Conservation (phyloP, 2,888 invertebrate species). For the Gastracanthus pulcherrimus region DNA sequence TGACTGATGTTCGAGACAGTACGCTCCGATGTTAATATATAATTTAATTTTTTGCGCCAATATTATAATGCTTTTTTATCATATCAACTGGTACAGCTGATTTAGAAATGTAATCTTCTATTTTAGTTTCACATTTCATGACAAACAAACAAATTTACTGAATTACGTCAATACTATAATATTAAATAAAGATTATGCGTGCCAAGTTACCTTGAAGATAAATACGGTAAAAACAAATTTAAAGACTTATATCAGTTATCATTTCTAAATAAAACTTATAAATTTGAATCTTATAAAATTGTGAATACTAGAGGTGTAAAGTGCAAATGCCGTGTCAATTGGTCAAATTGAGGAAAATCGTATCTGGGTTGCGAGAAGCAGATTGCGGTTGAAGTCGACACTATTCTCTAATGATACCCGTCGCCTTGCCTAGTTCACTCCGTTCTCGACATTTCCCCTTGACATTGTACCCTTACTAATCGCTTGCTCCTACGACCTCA, state of each 20-base stretch:
- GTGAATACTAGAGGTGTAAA: slow-evolving; percentile 17
- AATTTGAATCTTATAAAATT: slow-evolving; percentile 32
- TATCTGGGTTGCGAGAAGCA: slow-evolving; percentile 54
- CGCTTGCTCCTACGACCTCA: not conserved
- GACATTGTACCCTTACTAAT: slow-evolving; percentile 4
- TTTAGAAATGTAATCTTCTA: no score
- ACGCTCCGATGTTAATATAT: no score
- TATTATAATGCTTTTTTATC: no score
- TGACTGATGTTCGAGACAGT: no score
- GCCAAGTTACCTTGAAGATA: not conserved
- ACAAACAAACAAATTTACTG: no score
- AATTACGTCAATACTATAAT: not conserved
- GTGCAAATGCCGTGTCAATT: slow-evolving; percentile 61
- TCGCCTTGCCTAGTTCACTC: slow-evolving; percentile 40
- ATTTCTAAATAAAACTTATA: not conserved
- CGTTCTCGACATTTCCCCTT: slow-evolving; percentile 1
- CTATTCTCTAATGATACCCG: slow-evolving; percentile 67
- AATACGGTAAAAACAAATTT: not conserved
- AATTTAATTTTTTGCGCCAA: no score
- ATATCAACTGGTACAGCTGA: no score
- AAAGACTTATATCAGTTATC: not conserved
- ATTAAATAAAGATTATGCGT: not conserved
- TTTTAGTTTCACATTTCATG: no score
- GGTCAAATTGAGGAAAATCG: slow-evolving; percentile 68
- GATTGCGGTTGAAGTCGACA: slow-evolving; percentile 62